These are phyloP conservation scores for Rhogogaster chlorosoma DNA, from an alignment of 2,888 invertebrate genomes.

Conservation along the genomic window DNA sequence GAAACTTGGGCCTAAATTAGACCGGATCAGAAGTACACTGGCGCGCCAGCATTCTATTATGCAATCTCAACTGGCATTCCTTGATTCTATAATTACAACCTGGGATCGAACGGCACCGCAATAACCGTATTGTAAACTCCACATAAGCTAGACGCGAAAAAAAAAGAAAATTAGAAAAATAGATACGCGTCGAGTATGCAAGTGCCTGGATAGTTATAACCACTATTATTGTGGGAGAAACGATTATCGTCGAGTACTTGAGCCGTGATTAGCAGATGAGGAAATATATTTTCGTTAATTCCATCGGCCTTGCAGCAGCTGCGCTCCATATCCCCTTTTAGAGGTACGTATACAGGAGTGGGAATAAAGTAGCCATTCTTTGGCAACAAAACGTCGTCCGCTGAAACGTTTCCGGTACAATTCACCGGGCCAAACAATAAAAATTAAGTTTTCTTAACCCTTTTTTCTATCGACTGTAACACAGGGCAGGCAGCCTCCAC, in stretches of 20 bases:
- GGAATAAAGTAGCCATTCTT: slow-evolving; percentile 19
- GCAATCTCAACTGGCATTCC: slow-evolving; percentile 34
- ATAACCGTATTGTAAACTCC: slow-evolving; percentile 23
- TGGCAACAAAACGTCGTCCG: background rate
- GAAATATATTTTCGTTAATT: slow-evolving; percentile 18
- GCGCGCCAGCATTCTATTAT: background rate
- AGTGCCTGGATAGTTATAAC: background rate
- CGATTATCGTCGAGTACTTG: background rate
- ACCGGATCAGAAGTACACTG: background rate
- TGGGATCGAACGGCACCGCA: slow-evolving; percentile 7
- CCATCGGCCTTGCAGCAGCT: background rate
- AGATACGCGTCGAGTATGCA: background rate
- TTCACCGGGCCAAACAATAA: background rate
- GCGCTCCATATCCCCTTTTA: background rate
- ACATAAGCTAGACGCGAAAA: background rate
- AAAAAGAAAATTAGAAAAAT: background rate
- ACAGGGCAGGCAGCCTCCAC: background rate
- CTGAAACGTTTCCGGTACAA: slow-evolving; percentile 30
- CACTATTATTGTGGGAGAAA: background rate
- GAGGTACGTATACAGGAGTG: background rate
- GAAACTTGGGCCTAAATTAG: slow-evolving; percentile 34
- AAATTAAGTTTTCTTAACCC: background rate
- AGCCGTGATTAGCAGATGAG: too few species aligned
- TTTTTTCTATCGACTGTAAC: background rate
- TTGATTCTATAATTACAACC: slow-evolving; percentile 31